These are phyloP conservation scores for Lamprologus ornatipinnis DNA, from an alignment of 2,113 vertebrate species.

Conservation along the genomic window DNA sequence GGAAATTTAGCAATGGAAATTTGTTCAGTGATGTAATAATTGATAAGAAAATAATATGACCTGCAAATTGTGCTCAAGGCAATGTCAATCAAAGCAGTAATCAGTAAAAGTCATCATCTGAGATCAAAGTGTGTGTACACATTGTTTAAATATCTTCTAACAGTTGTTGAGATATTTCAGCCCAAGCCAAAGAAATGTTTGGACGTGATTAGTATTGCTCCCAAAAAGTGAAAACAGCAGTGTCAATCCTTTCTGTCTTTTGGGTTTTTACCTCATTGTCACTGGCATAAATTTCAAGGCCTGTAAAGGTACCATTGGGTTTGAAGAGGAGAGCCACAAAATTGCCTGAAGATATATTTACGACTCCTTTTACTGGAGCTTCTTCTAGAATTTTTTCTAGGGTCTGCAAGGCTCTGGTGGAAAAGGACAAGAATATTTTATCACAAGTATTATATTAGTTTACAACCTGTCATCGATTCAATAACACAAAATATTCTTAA, in stretches of 20 bases:
- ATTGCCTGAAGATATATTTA: neutral
- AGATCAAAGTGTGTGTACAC: neutral
- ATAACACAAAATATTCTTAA: neutral
- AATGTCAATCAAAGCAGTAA: neutral
- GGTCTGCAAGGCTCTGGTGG: neutral
- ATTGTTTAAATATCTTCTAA: neutral
- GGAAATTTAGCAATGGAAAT: neutral
- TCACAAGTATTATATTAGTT: neutral
- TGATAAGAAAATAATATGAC: neutral
- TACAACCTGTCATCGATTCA: neutral
- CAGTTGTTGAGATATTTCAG: neutral
- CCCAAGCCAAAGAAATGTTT: neutral
- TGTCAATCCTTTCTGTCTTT: neutral
- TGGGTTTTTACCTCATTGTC: neutral
- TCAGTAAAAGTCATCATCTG: neutral
- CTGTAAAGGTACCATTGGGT: neutral
- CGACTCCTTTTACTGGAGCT: accelerated
- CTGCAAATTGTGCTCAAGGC: neutral
- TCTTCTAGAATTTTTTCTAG: neutral
- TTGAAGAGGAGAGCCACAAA: neutral
- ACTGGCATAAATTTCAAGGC: neutral
- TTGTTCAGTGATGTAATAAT: neutral
- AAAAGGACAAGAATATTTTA: neutral
- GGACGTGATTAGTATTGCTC: accelerated
- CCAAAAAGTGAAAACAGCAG: neutral